Conservation (phyloP, 2,888 invertebrate species). For the Diaprepes abbreviatus region DNA sequence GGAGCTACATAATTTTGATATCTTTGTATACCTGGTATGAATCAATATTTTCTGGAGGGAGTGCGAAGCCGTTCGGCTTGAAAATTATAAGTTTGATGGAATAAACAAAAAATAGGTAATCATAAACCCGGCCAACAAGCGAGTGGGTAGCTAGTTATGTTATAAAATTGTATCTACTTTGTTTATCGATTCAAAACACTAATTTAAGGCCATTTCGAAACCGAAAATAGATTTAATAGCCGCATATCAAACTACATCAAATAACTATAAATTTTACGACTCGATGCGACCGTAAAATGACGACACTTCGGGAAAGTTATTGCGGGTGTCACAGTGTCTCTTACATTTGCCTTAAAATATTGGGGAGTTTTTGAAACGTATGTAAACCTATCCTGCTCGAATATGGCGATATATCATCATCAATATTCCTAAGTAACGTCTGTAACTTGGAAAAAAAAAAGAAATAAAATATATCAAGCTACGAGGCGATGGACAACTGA, state of each 20-base stretch:
- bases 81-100: too few species aligned
- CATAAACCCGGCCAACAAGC: too few species aligned
- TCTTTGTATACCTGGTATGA: too few species aligned
- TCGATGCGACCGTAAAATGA: slow-evolving; percentile 32
- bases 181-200: slow-evolving; percentile 27
- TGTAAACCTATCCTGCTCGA: not conserved
- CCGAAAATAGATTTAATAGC: slow-evolving; percentile 45
- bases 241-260: slow-evolving; percentile 39
- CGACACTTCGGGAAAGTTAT: slow-evolving; percentile 24
- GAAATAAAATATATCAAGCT: too few species aligned
- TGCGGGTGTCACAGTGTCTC: slow-evolving; percentile 18
- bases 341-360: slow-evolving; percentile 13
- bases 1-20: too few species aligned
- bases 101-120: too few species aligned
- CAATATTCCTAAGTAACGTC: not conserved
- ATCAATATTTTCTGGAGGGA: too few species aligned
- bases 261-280: slow-evolving; percentile 38
- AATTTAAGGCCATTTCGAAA: slow-evolving; percentile 8
- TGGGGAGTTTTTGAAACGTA: slow-evolving; percentile 2
- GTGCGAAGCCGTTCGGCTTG: too few species aligned
- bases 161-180: not conserved
- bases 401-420: not conserved
- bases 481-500: too few species aligned
- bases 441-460: too few species aligned
- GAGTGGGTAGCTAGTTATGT: too few species aligned